Evolutionary conservation across 2,888 invertebrate species (phyloP).

Genomic region (Panopea generosa): DNA sequence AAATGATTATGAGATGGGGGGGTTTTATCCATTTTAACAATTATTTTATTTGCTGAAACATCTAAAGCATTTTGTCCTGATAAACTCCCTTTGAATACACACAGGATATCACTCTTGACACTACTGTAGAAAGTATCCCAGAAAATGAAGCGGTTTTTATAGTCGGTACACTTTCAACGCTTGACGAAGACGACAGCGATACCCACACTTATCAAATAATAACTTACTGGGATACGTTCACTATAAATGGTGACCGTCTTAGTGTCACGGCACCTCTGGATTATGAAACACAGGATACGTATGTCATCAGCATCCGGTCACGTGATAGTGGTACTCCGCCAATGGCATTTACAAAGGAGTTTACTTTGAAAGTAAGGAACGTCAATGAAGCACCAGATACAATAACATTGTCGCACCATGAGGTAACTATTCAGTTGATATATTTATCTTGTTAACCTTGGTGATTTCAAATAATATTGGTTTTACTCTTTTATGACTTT

Average conservation of each 20-base stretch:
- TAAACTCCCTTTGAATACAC: no score
- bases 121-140: conserved; percentile 57
- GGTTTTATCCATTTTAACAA: no score
- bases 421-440: conserved; percentile 65
- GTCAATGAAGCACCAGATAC: conserved; percentile 68
- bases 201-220: conserved; percentile 64
- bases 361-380: conserved; percentile 64
- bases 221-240: conserved; percentile 67
- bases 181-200: conserved; percentile 67
- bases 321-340: conserved; percentile 62
- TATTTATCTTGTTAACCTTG: no score
- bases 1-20: no score
- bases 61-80: no score
- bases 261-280: conserved; percentile 47
- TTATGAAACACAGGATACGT: conserved; percentile 51
- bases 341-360: conserved; percentile 54
- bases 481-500: no score
- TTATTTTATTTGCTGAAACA: no score
- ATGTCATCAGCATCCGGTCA: conserved; percentile 59
- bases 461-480: no score
- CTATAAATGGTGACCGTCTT: conserved; percentile 49
- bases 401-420: conserved; percentile 55
- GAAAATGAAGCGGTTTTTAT: conserved; percentile 64
- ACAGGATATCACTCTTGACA: conserved; percentile 67
- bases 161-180: conserved; percentile 61